phyloP scores from a whole-genome alignment of 2,797 vertebrate species.

The Paratrypauchen microcephalus region DNA sequence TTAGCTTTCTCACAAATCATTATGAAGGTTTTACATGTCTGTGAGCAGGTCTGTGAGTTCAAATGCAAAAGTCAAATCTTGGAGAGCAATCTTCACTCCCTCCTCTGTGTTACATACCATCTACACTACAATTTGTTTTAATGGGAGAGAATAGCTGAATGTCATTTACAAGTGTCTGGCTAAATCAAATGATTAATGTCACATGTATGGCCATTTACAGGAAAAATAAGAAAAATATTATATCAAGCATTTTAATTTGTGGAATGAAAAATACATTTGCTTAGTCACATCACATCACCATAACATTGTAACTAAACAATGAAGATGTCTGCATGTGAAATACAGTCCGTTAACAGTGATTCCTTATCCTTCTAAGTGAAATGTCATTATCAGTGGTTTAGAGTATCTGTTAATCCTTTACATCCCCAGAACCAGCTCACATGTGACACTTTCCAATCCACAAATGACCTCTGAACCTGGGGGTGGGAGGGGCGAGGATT shows the following conservation, averaged over 20 bases:
- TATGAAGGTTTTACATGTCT: neutral
- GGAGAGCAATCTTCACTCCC: neutral
- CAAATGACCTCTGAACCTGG: conserved; percentile 49
- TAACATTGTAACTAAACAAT: neutral
- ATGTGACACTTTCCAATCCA: conserved; percentile 57
- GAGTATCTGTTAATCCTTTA: conserved; percentile 46
- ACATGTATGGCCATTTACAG: neutral
- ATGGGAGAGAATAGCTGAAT: conserved; percentile 3
- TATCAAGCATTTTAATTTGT: neutral
- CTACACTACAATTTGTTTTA: conserved; percentile 6
- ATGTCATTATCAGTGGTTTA: conserved; percentile 47
- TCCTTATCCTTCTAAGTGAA: conserved; percentile 43
- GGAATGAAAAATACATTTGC: neutral
- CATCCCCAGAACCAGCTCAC: conserved; percentile 47
- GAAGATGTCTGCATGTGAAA: neutral
- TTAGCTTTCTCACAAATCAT: conserved; percentile 9
- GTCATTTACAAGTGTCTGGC: neutral
- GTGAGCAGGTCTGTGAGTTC: neutral
- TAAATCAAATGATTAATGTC: neutral
- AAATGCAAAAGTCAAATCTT: neutral
- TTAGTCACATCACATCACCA: neutral
- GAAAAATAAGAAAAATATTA: neutral
- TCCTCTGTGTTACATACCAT: neutral
- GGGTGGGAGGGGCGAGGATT: conserved; percentile 23
- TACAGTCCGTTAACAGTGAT: conserved; percentile 1